Evolutionary conservation across 1,140 invertebrate species (phyloP), one percentile per base, ranked within the genome.

Genomic region (Orussus abietinus): DNA sequence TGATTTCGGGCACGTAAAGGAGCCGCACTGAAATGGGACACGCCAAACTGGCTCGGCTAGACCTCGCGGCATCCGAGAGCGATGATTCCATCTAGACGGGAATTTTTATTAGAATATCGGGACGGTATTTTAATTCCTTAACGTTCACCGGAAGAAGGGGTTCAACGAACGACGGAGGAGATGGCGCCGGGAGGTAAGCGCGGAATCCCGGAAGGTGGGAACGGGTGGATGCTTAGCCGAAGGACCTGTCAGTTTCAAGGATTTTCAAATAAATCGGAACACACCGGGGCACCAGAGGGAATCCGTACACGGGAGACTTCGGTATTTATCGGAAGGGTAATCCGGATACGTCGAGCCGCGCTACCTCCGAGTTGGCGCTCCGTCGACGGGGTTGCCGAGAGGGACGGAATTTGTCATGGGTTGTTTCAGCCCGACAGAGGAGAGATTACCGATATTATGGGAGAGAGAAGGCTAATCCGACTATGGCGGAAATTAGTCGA

Each of bases 21-120:
- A 66, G 63, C 58, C 62, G 62, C 63, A 67, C 66, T 66, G 63
- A 67, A 67, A 67, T 67, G 58, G 57, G 59, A 64, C 64, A 64
- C 55, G 52, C 55, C 64, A 65, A 65, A 64, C 61, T 59, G 59
- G 55, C 55, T 62, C 53, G n/a, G n/a, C n/a, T n/a, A n/a, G n/a
- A n/a, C n/a, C n/a, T n/a, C n/a, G n/a, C n/a, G n/a, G n/a, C n/a
- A n/a, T n/a, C n/a, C n/a, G n/a, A n/a, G n/a, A n/a, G n/a, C n/a
- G n/a, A n/a, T n/a, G n/a, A n/a, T n/a, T n/a, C n/a, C n/a, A n/a
- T n/a, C n/a, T n/a, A n/a, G n/a, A n/a, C n/a, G n/a, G n/a, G n/a
- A n/a, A n/a, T n/a, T n/a, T n/a, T n/a, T n/a, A n/a, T n/a, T n/a
- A n/a, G n/a, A n/a, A n/a, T n/a, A n/a, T n/a, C n/a, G n/a, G n/a